Evolutionary conservation across 2,888 invertebrate species (phyloP), one percentile per base, ranked within the genome.

Genomic region (Coronaproctus castanopsis): DNA sequence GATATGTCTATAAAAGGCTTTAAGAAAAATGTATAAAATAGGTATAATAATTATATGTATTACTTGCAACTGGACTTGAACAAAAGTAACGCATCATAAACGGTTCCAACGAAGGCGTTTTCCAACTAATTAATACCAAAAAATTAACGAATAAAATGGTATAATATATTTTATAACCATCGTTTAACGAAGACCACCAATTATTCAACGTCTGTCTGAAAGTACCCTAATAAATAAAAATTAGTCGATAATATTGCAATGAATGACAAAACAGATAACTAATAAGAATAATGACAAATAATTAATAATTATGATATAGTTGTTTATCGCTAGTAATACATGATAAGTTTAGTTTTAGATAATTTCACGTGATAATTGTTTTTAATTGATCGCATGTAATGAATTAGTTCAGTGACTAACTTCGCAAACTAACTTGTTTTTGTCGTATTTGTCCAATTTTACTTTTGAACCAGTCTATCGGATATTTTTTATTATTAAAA

Each of bases 71-170:
- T 50, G 91, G 89, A 72, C 84, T 84, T 58, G 86, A 83, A 68
- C 83, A 82, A 73, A 95, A 95, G 73, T 88, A 91, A 69, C 79
- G 82, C 55, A 84, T 70, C 90, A 95, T 90, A 20, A 77, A 71
- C 1, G 78, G 78, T 60, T 83, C 82, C 24, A 86, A 70, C 18
- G 76, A 68, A 10, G 85, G 87, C 2, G 90, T 71, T 63, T 83
- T 76, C 93, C 93, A 95, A 55, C 86, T 78, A 1, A 80, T 73
- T 72, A 87, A 93, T 1, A 93, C 88, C 21, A 85, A 65, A 0
- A 81, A 70, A 74, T 95, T 95, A 5, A 82, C 69, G 8, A 81
- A 79, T 68, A 86, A 81, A 65, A 95, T 83, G 1, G 87, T 86
- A 57, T 78, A 79, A 71, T 89, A 90, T 3, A 88, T 76, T 71